Percentiles rank a stretch among this genome's conserved stretches.
Evolutionary conservation across 2,888 invertebrate species (phyloP).

Genomic region (Nemoura dubitans): DNA sequence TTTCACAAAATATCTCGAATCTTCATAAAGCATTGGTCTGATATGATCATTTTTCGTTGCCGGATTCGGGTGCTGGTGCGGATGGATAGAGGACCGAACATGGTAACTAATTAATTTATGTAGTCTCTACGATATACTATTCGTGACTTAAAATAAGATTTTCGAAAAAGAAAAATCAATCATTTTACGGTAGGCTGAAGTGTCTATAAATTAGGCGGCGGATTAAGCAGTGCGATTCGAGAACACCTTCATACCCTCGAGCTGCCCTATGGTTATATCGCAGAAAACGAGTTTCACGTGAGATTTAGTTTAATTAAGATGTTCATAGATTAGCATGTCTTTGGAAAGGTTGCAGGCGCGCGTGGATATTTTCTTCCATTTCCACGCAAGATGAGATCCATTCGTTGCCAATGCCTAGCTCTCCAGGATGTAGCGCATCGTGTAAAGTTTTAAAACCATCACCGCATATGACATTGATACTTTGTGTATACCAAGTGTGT

Average conservation of each 20-base stretch:
- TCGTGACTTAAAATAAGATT: not conserved
- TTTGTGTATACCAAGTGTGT: not conserved
- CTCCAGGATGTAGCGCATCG: not conserved
- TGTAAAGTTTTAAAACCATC: not conserved
- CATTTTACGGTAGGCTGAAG: not conserved
- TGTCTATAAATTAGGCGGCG: not conserved
- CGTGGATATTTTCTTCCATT: not conserved
- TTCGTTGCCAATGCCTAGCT: not conserved
- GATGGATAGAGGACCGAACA: not conserved
- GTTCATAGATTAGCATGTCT: not conserved
- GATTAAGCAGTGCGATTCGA: not conserved
- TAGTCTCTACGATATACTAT: not conserved
- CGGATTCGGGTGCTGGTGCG: not conserved
- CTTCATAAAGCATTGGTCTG: not conserved
- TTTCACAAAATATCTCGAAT: not conserved
- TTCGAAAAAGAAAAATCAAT: not conserved
- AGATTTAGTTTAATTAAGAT: slow-evolving; percentile 12
- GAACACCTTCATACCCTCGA: not conserved
- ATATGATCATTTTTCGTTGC: not conserved
- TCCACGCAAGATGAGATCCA: not conserved
- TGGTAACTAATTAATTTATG: not conserved
- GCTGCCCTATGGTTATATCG: not conserved
- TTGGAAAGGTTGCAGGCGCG: not conserved
- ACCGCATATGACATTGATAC: not conserved
- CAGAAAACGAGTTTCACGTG: not conserved